A percentile compares a stretch with the other conserved stretches of the same genome.
Conservation (phyloP, 2,888 invertebrate genomes). For the Autographa pulchrina region DNA sequence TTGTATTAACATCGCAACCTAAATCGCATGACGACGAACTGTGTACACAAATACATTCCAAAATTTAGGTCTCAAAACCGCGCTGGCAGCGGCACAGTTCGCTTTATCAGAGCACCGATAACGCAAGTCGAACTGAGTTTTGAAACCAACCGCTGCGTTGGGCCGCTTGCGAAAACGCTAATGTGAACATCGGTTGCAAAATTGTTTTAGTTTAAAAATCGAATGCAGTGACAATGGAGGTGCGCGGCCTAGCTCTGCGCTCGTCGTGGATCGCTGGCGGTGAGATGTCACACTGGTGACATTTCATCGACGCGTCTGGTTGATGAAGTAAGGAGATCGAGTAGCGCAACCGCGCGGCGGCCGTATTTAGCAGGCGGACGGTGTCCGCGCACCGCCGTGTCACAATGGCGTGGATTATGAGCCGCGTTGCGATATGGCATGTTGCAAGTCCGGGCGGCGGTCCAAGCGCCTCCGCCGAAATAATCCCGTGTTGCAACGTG, state of each 20-base stretch:
- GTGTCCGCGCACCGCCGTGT: slow-evolving; percentile 78
- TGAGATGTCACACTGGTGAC: slow-evolving; percentile 63
- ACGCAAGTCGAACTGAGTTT: slow-evolving; percentile 87
- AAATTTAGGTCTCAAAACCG: slow-evolving; percentile 86
- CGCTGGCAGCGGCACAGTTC: slow-evolving; percentile 81
- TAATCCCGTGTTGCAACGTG: slow-evolving; percentile 88
- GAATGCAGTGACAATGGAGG: slow-evolving; percentile 77
- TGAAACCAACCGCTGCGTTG: slow-evolving; percentile 87
- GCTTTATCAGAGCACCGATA: slow-evolving; percentile 87
- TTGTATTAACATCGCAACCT: slow-evolving; percentile 28
- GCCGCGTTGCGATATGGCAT: slow-evolving; percentile 87
- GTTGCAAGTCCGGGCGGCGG: slow-evolving; percentile 88
- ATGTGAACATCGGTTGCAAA: slow-evolving; percentile 89
- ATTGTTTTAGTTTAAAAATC: slow-evolving; percentile 88
- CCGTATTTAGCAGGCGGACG: slow-evolving; percentile 84
- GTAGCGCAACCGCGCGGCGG: slow-evolving; percentile 75
- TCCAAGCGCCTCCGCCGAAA: slow-evolving; percentile 87
- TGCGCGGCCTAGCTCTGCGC: slow-evolving; percentile 53
- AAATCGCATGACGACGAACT: slow-evolving; percentile 46
- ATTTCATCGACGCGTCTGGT: slow-evolving; percentile 60
- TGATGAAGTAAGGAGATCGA: slow-evolving; percentile 79
- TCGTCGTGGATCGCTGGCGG: slow-evolving; percentile 50
- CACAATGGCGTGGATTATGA: slow-evolving; percentile 88
- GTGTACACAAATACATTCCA: slow-evolving; percentile 57
- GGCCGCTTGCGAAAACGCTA: slow-evolving; percentile 89